Base-by-base conservation (phyloP, 2,888 invertebrate genomes). In the Taphrorychus bicolor region DNA sequence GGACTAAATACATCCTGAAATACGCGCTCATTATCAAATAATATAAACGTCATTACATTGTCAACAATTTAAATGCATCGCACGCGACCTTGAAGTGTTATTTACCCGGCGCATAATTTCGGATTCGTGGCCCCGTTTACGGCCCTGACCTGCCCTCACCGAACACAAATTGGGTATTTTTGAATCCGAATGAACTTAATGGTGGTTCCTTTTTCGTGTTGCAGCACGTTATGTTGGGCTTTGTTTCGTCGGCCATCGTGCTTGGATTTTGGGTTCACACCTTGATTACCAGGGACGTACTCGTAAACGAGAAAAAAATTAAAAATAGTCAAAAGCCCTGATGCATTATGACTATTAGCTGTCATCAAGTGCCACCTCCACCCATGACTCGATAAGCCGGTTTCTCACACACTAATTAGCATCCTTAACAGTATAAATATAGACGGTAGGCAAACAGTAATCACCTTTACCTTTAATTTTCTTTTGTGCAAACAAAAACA, bases 381-480 rank as follows among this genome's bases (percentile, higher is more conserved):
- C 57, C 66, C 32, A 48, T 66, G 66, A 23, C 9, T 21, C 58
- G 40, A 56, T 60, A 62, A 59, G 53, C 52, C 22, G 17, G 45
- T 59, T 68, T 69, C 69, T 69, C 69, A 61, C 65, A 66, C 65
- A 65, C 52, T 65, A 61, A 69, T 69, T 69, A 69, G 61, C 69
- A 69, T 69, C 51, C 53, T 65, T 69, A 69, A 65, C 65, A 69
- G 58, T 69, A 69, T 69, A 69, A 69, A 69, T 69, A 69, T 69
- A 69, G 69, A 69, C 69, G 61, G 69, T 61, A 52, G 57, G 65
- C 69, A 69, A 69, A 69, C 69, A 69, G 52, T 65, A 64, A 69
- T 69, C 59, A 65, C 69, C 69, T 69, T 69, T 69, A 69, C 69
- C 69, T 69, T 69, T 69, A 65, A 69, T 56, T 61, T 57, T 54